These are phyloP conservation scores for Percopsis transmontana DNA, from an alignment of 2,113 vertebrate genomes.

Conservation along the genomic window DNA sequence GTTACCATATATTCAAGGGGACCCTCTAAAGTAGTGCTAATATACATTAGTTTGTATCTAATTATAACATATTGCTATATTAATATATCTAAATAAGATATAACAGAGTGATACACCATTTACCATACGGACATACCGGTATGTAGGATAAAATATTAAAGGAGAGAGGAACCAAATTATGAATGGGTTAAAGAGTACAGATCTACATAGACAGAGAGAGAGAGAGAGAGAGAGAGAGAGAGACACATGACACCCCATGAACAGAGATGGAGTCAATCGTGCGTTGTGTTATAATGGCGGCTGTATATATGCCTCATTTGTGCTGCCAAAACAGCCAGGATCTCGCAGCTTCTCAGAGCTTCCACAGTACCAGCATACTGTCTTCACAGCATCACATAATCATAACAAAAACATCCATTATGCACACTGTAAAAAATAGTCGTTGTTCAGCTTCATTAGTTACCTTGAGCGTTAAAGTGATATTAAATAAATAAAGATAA, in stretches of 20 bases:
- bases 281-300: constrained; percentile 51
- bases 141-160: constrained; percentile 7
- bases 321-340: constrained; percentile 35
- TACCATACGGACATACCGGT: constrained; percentile 11
- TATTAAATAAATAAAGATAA: too few relatives aligned
- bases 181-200: constrained; percentile 11
- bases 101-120: not conserved
- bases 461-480: too few relatives aligned
- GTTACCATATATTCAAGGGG: too few relatives aligned
- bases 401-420: constrained; percentile 7
- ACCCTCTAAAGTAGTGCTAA: too few relatives aligned
- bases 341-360: constrained; percentile 29
- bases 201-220: not conserved
- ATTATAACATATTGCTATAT: too few relatives aligned
- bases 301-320: constrained; percentile 63
- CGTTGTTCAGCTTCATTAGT: too few relatives aligned
- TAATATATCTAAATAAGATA: not conserved
- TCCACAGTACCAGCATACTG: constrained; percentile 25
- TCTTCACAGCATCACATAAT: constrained; percentile 10
- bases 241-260: constrained; percentile 27
- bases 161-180: constrained; percentile 13
- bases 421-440: too few relatives aligned
- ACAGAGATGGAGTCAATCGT: constrained; percentile 57
- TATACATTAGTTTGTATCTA: too few relatives aligned
- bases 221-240: not conserved